Base-by-base conservation (phyloP, 2,113 vertebrate species). In the Pygoscelis antarcticus region DNA sequence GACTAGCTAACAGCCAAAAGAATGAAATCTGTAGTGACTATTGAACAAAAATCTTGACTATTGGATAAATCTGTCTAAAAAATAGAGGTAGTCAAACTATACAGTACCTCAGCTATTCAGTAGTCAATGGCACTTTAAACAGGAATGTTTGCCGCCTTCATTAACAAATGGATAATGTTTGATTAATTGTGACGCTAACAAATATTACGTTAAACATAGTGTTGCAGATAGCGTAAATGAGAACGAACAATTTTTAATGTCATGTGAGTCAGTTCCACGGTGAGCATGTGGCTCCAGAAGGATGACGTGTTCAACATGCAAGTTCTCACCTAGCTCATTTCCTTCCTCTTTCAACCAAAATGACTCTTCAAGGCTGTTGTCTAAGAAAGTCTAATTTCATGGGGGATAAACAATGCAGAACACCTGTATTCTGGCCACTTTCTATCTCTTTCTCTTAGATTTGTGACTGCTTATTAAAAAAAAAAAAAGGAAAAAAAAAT, bases 201-300 rank as follows among this genome's bases (percentile, higher is more conserved):
- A 91, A 86, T 54, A 83, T 44, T 82, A 65, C 27, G 11, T 85
- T 80, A 91, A 80, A 86, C 25, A 36, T 19, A 80, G 51, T 14
- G 23, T 57, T 88, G 47, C 71, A 94, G 75, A 77, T 5, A 6
- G 3, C 4, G 2, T 83, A 83, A 89, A 87, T 34, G 66, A 85
- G 87, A 87, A 89, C 60, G 65, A 60, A 89, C 64, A 69, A 60
- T 77, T 93, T 78, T 93, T 96, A 94, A 95, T 94, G 88, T 69
- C 78, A 60, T 90, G 60, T 96, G 93, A 96, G 87, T 96, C 92
- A 96, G 92, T 70, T 80, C 58, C 76, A 85, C 2, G 14, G 54
- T 62, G 52, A 93, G 79, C 36, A 78, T 81, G 87, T 78, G 81
- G 74, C 69, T 95, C 68, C 92, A 95, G 84, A 87, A 89, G 68